Evolutionary conservation across 2,888 invertebrate genomes (phyloP).

Genomic region (Athetis lepigone): DNA sequence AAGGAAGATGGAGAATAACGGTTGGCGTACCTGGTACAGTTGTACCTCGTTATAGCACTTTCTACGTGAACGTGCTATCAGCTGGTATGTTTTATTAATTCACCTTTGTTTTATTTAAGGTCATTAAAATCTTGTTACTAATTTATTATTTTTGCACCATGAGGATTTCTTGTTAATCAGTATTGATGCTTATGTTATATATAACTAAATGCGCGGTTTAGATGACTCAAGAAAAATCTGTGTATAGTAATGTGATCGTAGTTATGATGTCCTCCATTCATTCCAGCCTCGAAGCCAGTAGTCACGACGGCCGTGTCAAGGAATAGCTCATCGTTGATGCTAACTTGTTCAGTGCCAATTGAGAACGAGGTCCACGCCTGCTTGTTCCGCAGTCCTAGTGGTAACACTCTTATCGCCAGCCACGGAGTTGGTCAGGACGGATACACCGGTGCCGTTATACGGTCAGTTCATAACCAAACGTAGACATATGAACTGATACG

Average conservation of each 20-base stretch:
- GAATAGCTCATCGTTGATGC: conserved; percentile 65
- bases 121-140: neutral
- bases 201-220: no score
- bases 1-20: conserved; percentile 76
- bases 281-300: conserved; percentile 69
- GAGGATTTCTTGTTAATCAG: neutral
- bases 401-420: conserved; percentile 73
- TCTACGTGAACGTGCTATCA: conserved; percentile 68
- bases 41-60: conserved; percentile 62
- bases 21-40: conserved; percentile 73
- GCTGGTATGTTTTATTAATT: conserved; percentile 68
- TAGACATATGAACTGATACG: no score
- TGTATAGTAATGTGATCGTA: neutral
- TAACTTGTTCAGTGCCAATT: conserved; percentile 75
- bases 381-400: conserved; percentile 79
- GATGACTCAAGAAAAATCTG: neutral
- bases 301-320: conserved; percentile 70
- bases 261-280: neutral
- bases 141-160: neutral
- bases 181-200: neutral
- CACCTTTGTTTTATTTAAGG: neutral
- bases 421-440: conserved; percentile 77
- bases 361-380: conserved; percentile 70
- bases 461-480: conserved; percentile 63
- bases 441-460: conserved; percentile 68